A percentile compares a stretch with the other conserved stretches of the same genome.
Conservation (phyloP, 2,797 vertebrate species). For the Tenualosa ilisha region DNA sequence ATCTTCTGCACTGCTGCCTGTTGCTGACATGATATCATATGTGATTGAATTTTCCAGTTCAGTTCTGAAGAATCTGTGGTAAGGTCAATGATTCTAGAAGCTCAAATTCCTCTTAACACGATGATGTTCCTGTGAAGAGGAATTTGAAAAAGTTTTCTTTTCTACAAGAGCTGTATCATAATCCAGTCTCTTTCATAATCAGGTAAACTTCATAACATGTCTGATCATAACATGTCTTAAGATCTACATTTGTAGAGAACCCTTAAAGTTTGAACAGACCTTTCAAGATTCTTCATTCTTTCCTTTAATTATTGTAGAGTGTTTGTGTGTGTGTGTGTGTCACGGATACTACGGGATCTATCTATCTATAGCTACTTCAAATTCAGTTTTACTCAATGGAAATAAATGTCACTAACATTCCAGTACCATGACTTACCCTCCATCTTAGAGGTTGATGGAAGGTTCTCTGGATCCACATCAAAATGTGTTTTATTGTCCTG, state of each 20-base stretch:
- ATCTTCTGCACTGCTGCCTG: background rate
- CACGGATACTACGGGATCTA: too few relatives aligned
- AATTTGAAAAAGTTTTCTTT: background rate
- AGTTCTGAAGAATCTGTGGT: background rate
- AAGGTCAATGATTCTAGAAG: background rate
- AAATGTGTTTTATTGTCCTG: conserved; percentile 74
- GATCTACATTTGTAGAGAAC: background rate
- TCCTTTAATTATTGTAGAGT: background rate
- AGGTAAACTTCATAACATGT: background rate
- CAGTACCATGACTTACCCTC: conserved; percentile 41
- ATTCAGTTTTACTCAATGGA: background rate
- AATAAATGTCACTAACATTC: background rate
- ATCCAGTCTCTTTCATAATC: background rate
- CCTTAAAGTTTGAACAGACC: background rate
- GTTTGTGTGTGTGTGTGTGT: too few relatives aligned
- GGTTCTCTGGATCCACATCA: conserved; percentile 30
- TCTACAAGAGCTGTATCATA: background rate
- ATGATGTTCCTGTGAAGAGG: background rate
- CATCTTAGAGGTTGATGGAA: conserved; percentile 28
- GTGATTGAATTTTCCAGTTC: background rate
- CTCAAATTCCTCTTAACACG: background rate
- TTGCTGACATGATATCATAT: background rate
- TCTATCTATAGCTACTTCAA: too few relatives aligned
- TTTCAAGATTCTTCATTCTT: background rate
- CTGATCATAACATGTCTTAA: background rate